phyloP scores from a whole-genome alignment of 2,797 vertebrate species.

The Enteromius anoplus region DNA sequence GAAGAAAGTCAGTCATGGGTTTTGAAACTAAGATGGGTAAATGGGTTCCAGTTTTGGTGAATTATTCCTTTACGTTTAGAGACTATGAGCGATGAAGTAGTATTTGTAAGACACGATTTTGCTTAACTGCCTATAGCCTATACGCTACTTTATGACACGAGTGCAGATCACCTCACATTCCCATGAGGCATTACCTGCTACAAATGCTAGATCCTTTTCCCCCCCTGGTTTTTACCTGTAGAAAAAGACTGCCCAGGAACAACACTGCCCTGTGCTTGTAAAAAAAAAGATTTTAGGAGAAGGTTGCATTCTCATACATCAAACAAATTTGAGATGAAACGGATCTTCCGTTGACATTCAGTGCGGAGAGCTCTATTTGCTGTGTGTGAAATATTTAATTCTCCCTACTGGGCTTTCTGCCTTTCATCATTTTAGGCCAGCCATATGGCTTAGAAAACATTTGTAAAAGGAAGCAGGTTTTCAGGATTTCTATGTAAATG shows the following conservation, averaged over 20 bases:
- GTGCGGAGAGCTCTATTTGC: constrained; percentile 51
- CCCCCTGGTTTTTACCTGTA: constrained; percentile 23
- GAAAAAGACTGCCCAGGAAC: constrained; percentile 16
- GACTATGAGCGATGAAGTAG: background rate
- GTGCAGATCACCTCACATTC: constrained; percentile 21
- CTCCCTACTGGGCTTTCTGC: constrained; percentile 48
- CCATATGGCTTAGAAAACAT: constrained; percentile 60
- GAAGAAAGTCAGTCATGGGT: background rate
- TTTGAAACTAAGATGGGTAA: background rate
- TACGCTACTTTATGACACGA: constrained; percentile 19
- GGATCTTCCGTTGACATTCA: constrained; percentile 49
- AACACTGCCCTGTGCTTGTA: constrained; percentile 35
- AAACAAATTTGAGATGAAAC: constrained; percentile 56
- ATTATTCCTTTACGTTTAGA: background rate
- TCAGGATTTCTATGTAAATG: constrained; percentile 49
- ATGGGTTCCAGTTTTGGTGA: background rate
- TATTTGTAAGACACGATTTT: constrained; percentile 25
- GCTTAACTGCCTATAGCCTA: constrained; percentile 33
- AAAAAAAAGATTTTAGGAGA: constrained; percentile 34
- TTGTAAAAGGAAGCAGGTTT: constrained; percentile 48
- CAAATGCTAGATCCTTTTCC: constrained; percentile 23
- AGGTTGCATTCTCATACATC: constrained; percentile 46
- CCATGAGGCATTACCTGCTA: background rate
- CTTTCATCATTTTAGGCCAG: constrained; percentile 56
- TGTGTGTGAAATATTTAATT: constrained; percentile 53